A percentile compares a stretch with the other conserved stretches of the same genome.
Conservation (phyloP, 2,797 vertebrate genomes). For the Pristis pectinata region DNA sequence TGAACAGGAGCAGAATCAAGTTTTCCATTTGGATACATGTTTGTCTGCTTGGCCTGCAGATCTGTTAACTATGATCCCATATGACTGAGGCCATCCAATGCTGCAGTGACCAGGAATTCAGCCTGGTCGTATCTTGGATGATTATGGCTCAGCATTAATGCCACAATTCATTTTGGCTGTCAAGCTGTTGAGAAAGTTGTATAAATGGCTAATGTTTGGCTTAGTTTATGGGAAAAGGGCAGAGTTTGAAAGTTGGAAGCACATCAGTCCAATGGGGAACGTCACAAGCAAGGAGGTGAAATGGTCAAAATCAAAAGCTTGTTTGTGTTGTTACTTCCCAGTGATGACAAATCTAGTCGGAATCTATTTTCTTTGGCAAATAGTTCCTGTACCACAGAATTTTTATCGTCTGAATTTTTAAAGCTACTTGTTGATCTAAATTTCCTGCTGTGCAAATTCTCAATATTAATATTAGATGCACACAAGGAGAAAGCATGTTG, state of each 20-base stretch:
- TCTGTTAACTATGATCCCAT: neutral
- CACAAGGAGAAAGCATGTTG: neutral
- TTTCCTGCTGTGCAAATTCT: neutral
- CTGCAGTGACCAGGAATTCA: neutral
- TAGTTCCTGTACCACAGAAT: neutral
- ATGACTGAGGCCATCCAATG: neutral
- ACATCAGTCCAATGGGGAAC: neutral
- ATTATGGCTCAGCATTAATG: too few species aligned
- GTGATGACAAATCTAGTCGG: neutral
- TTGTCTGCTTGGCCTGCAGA: too few species aligned
- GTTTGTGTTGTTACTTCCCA: neutral
- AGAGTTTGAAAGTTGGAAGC: neutral
- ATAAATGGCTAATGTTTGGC: neutral
- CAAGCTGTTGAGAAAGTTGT: neutral
- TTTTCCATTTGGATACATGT: neutral
- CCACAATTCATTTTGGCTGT: too few species aligned
- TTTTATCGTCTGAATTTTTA: neutral
- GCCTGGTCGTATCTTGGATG: neutral
- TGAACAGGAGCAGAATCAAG: neutral
- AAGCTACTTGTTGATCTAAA: slow-evolving; percentile 18
- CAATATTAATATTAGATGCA: neutral
- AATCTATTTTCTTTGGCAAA: slow-evolving; percentile 4
- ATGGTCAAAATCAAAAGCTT: neutral
- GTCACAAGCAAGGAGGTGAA: neutral
- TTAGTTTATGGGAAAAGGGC: neutral